Evolutionary conservation across 2,113 vertebrate genomes (phyloP), one percentile per base, ranked within the genome.

Genomic region (Rhinopithecus roxellana): DNA sequence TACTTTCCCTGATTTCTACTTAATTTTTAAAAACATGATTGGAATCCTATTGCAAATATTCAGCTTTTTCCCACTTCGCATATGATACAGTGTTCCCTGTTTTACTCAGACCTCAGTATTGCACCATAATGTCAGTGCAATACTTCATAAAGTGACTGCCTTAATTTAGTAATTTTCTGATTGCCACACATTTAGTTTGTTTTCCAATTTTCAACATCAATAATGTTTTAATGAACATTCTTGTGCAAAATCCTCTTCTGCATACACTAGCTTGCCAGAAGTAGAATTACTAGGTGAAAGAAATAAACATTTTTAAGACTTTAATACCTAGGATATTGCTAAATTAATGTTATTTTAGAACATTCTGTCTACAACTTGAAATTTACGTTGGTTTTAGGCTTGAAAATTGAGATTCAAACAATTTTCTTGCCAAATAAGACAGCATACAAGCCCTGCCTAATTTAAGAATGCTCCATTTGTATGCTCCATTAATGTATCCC

Each of bases 101-200:
- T 83, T 88, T 79, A 64, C 67, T 82, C 11, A 78, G 59, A 70
- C 38, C 52, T 92, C 27, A 50, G 48, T 50, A 50, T 50, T 50
- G 13, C 48, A 14, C 48, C 48, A 50, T 50, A 50, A 50, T 77
- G 72, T 70, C 20, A 81, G 27, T 69, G 12, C 79, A 70, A 64
- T 55, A n/a, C 43, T 94, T 93, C 80, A 67, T 79, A 84, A 92
- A 80, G 48, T 61, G n/a, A n/a, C 52, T 82, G 0, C 38, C 20
- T 5, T 45, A 81, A 90, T 91, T 70, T 61, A 89, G 86, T 12
- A 72, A 69, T 86, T 93, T 95, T 50, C 79, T 94, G 61, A 96
- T 45, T 86, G 40, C 80, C 77, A 17, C 22, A 83, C n/a, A 30
- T 78, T 92, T 88, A 87, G 61, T 7, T 90, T 74, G 38, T 40